Base-by-base conservation (phyloP, 2,888 invertebrate species). In the Carpatolechia fugitivella region DNA sequence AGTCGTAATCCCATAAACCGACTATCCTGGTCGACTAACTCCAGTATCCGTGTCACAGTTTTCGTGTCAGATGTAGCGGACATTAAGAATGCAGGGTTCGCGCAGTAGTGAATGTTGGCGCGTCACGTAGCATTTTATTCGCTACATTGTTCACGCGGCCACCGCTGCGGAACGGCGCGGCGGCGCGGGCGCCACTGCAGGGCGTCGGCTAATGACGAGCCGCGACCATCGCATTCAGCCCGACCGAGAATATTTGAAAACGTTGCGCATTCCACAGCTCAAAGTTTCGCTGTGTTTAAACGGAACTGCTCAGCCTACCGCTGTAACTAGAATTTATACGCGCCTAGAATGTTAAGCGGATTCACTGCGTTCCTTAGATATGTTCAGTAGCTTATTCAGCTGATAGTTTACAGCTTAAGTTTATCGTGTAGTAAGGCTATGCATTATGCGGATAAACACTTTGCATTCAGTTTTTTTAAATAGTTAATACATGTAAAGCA, bases 41-140 rank as follows among this genome's bases (percentile, higher is more conserved):
- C n/a, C n/a, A n/a, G n/a, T 40, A 16, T 18, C 31, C 33, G 44
- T 53, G 47, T 16, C 35, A 47, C 47, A 47, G 48, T 40, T 54
- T 31, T 38, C 36, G 11, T n/a, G 41, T 16, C 29, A 20, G 49
- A 55, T 36, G 36, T 16, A 30, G 33, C 16, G 40, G 49, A 24
- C 58, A 64, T 60, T 60, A 65, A 61, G 52, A 59, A 65, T 63
- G 62, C 60, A 65, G 53, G 54, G 29, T 50, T 55, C 40, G 57
- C 58, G 46, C 30, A 10, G n/a, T 48, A 35, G 52, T 48, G 38
- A 55, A 51, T 52, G 52, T 46, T 30, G 48, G 48, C 50, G 55
- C 29, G 38, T 44, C 16, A 44, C 30, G 24, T 20, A 51, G 56
- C 60, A 63, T 65, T 68, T 66, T 66, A 65, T 64, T 61, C 59